A percentile compares a stretch with the other conserved stretches of the same genome.
These are phyloP conservation scores for Choloepus didactylus DNA, from an alignment of 2,797 vertebrate species.

Conservation along the genomic window DNA sequence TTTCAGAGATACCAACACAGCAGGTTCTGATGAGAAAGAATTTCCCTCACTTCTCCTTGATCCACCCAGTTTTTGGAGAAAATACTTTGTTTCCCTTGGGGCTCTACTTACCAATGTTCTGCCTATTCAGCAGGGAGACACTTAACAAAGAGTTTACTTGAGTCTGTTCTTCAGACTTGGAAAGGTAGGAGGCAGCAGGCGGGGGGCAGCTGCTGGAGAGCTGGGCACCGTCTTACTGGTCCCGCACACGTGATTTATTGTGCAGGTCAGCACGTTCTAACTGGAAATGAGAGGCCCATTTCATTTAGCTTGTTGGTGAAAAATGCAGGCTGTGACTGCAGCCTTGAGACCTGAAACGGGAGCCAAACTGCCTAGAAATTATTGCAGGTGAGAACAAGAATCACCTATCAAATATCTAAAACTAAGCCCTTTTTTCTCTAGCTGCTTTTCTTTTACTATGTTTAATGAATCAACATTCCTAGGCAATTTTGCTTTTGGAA, in stretches of 20 bases:
- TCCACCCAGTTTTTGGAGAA: background rate
- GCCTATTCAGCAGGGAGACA: background rate
- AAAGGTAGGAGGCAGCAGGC: background rate
- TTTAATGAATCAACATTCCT: background rate
- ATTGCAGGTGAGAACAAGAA: background rate
- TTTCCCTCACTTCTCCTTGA: background rate
- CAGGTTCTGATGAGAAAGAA: background rate
- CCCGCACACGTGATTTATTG: slow-evolving; percentile 49
- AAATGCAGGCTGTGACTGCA: slow-evolving; percentile 45
- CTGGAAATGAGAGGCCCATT: slow-evolving; percentile 47
- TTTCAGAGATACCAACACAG: background rate
- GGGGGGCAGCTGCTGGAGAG: background rate
- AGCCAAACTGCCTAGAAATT: slow-evolving; percentile 71
- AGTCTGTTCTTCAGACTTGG: background rate
- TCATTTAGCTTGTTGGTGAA: slow-evolving; percentile 59
- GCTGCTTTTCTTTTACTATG: background rate
- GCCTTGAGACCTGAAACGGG: slow-evolving; percentile 55
- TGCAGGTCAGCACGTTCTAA: slow-evolving; percentile 14
- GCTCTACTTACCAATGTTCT: background rate
- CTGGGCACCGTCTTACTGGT: background rate
- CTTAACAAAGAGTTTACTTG: background rate
- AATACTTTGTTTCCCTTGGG: background rate
- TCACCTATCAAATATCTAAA: slow-evolving; percentile 15
- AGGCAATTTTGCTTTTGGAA: slow-evolving; percentile 53
- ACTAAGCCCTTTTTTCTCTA: slow-evolving; percentile 16